Base-by-base conservation (phyloP, 35 echinoderm and acorn worm genomes). In the Holothuria glaberrima region DNA sequence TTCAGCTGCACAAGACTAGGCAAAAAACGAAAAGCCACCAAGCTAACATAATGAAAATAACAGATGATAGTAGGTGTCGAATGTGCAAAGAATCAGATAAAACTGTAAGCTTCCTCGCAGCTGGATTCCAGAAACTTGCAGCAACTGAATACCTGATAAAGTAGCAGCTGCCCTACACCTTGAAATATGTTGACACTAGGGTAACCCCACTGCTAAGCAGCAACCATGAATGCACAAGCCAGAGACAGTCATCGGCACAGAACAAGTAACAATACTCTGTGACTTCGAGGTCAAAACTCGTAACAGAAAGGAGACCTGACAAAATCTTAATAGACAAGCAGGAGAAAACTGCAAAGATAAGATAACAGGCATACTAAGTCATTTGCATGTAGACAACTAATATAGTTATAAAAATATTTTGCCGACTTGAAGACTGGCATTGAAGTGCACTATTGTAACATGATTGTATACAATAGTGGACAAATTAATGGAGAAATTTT, bases 271-370 rank as follows among this genome's bases (percentile, higher is more conserved):
- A 69, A 69, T 69, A 69, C 66, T 69, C 25, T 69, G 66, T 20
- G 66, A 69, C 66, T 69, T 69, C 25, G 25, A 69, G 25, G 25
- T 69, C 66, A 69, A 22, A 69, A 69, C 66, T 69, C 22, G 21
- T 29, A 69, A 69, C 21, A 69, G 25, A 20, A 69, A 69, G 66
- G 66, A 69, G 66, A 69, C 66, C n/a, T 69, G 66, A 69, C n/a
- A 69, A 26, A 26, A 69, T 0, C 17, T 20, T 69, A 33, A 33
- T 69, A 69, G 66, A 69, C n/a, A 25, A 69, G 24, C 66, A 69
- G 66, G 66, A 69, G 17, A 69, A 69, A 17, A 69, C 25, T 5
- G 12, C 66, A 0, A 69, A 69, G 17, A 69, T 69, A 7, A 26
- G 25, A 66, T n/a, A n/a, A n/a, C n/a, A n/a, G n/a, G n/a, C n/a